Evolutionary conservation across 1,140 invertebrate species (phyloP), one percentile per base, ranked within the genome.

Genomic region (Apis dorsata): DNA sequence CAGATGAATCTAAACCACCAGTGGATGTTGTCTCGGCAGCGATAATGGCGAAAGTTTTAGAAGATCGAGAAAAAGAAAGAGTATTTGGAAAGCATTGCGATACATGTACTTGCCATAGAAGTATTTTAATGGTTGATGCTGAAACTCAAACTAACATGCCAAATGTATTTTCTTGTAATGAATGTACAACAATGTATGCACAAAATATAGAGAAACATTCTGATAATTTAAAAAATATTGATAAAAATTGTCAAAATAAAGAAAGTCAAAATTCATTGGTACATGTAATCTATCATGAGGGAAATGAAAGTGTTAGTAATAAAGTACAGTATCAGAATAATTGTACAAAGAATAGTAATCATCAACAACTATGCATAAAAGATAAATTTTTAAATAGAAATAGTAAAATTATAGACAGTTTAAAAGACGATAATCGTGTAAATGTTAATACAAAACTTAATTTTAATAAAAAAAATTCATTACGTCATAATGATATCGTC

Each of bases 21-120:
- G 93, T 96, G 34, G 98, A 98, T 83, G 96, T 97, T 88, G 98
- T 99, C 44, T 98, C 98, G 15, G 97, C 98, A 57, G 97, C 98
- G 21, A 96, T 99, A 70, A 98, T 99, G 96, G 98, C 98, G 5
- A 98, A 98, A 95, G 97, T 99, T 68, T 94, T 99, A 53, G 97
- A 98, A 92, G 98, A 98, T 95, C 90, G 97, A 95, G 91, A 97
- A 95, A 94, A 97, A 95, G 94, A 96, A 95, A 88, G 93, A 84
- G 92, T 94, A 71, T 95, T 96, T 79, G 95, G 95, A 13, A 97
- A 97, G 91, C 97, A 98, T 89, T 98, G 97, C 92, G 95, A 96
- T 83, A 97, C 96, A 1, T 97, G 97, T 88, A 96, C 95, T 65
- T 98, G 97, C 93, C 95, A 94, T 28, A 91, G 91, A 72, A 93